Conservation (phyloP, 2,113 vertebrate genomes). For the Orientallactaga bullata region DNA sequence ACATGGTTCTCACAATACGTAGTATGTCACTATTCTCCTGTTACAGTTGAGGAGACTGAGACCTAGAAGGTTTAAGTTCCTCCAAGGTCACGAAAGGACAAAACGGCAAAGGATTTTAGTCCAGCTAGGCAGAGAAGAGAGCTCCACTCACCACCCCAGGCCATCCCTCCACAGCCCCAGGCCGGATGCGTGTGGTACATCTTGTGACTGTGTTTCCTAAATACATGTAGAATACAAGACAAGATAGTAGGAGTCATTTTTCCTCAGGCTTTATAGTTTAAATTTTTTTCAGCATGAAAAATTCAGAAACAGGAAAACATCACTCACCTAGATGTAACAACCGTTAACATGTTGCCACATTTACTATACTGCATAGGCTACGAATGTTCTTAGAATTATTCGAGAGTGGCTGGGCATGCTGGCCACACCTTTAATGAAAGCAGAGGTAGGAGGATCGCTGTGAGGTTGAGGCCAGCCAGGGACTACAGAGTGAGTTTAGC, state of each 20-base stretch:
- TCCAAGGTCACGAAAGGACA: not conserved
- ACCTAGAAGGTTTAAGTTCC: not conserved
- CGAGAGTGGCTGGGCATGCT: not conserved
- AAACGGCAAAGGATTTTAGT: not conserved
- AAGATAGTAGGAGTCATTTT: not conserved
- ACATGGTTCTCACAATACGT: not conserved
- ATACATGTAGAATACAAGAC: not conserved
- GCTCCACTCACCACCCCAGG: too few relatives aligned
- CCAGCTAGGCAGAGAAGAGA: not conserved
- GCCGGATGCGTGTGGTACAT: not conserved
- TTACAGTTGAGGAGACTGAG: not conserved
- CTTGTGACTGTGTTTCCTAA: not conserved
- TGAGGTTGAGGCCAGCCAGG: too few relatives aligned
- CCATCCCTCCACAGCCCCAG: not conserved
- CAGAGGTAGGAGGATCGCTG: too few relatives aligned
- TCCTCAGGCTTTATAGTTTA: not conserved
- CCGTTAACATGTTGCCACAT: not conserved
- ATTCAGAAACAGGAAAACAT: not conserved
- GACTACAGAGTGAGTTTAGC: too few relatives aligned
- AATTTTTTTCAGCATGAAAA: not conserved
- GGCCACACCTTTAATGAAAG: too few relatives aligned
- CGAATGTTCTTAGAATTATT: not conserved
- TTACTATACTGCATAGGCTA: not conserved
- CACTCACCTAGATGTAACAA: not conserved
- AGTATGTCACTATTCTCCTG: not conserved